Evolutionary conservation across 2,888 invertebrate genomes (phyloP), one percentile per base, ranked within the genome.

Genomic region (Escarpia spicata): DNA sequence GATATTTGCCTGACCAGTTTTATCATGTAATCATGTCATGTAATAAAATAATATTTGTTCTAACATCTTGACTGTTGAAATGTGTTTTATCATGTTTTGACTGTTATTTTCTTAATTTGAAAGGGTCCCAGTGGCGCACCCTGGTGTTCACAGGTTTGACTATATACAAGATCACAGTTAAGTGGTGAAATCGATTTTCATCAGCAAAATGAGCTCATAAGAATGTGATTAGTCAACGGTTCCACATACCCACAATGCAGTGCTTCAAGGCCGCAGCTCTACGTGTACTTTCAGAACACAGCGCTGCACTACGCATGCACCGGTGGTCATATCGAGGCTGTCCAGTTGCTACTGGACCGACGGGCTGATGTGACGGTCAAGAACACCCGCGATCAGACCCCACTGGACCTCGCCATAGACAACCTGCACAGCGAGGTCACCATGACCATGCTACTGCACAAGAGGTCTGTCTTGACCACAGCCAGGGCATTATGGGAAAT

Each of bases 261-360:
- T 75, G 75, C 75, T 75, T 6, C 75, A 4, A 26, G 19, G 75
- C 75, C 26, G 10, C 75, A 44, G 8, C 43, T 90, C 44, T 91
- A n/a, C 45, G n/a, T 4, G 12, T 31, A 6, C 43, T 44, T 45
- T 4, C 92, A 95, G 94, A 99, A 99, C 97, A 98, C 99, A 0
- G 98, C 99, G 0, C 97, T 99, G 15, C 99, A 99, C 96, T 99
- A 99, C 95, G 99, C 99, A 19, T 99, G 99, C 96, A 99, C 99
- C 97, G 99, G 99, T 99, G 98, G 98, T 90, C 99, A 98, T 96
- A 98, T 97, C 93, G 98, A 98, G 92, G 98, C 99, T 44, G 98
- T 95, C 9, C 94, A 96, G 96, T 99, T 99, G 96, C 97, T 99
- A 92, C 97, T 99, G 0, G 97, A 98, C 94, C 98, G 98, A 89